Evolutionary conservation across 2,797 vertebrate species (phyloP).

Genomic region (Perodicticus potto): DNA sequence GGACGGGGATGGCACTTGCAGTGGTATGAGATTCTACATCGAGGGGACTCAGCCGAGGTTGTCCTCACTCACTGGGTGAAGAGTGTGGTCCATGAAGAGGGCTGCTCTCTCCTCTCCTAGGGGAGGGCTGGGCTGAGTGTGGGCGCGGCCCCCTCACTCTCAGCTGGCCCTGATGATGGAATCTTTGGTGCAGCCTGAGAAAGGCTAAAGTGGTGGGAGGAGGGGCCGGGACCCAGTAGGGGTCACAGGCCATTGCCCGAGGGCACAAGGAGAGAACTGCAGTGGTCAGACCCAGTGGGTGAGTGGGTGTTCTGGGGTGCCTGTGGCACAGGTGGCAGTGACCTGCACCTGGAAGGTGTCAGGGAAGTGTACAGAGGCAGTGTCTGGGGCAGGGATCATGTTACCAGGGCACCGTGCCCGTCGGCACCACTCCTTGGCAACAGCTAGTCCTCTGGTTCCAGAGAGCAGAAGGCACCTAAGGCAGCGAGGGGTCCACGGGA

Average conservation of each 20-base stretch:
- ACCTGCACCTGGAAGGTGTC: slow-evolving; percentile 38
- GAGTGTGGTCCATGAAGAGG: slow-evolving; percentile 64
- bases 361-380: not conserved
- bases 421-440: slow-evolving; percentile 60
- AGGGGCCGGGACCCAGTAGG: not conserved
- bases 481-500: slow-evolving; percentile 84
- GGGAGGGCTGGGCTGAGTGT: slow-evolving; percentile 50
- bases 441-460: slow-evolving; percentile 73
- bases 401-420: slow-evolving; percentile 5
- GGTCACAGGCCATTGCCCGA: not conserved
- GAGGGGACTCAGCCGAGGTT: not conserved
- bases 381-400: not conserved
- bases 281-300: slow-evolving; percentile 48
- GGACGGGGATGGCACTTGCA: slow-evolving; percentile 76
- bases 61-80: fast-evolving
- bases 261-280: slow-evolving; percentile 68
- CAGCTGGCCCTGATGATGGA: slow-evolving; percentile 79
- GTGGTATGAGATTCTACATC: not conserved
- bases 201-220: slow-evolving; percentile 61
- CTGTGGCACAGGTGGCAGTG: slow-evolving; percentile 66
- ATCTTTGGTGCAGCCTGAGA: slow-evolving; percentile 90
- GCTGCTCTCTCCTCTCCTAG: slow-evolving; percentile 45
- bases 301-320: slow-evolving; percentile 43
- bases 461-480: slow-evolving; percentile 89
- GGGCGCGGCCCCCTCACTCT: not conserved